These are phyloP conservation scores for Eupithecia vulgata DNA, from an alignment of 2,888 invertebrate genomes.

Conservation along the genomic window DNA sequence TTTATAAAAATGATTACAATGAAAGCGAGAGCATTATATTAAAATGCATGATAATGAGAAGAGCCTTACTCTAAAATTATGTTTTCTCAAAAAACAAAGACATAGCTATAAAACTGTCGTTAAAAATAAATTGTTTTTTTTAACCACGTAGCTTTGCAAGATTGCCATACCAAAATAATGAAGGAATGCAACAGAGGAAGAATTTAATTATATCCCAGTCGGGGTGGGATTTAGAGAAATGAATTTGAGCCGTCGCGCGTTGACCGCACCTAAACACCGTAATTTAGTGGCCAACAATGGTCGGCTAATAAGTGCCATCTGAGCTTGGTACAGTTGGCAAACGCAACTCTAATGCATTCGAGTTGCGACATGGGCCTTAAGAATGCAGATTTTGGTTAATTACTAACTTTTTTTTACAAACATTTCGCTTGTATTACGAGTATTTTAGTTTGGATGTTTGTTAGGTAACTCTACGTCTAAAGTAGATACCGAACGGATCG, in stretches of 20 bases:
- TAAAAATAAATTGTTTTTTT: not conserved
- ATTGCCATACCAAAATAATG: slow-evolving; percentile 60
- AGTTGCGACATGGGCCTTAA: too few species aligned
- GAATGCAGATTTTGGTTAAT: not conserved
- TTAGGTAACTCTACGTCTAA: not conserved
- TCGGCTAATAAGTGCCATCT: slow-evolving; percentile 45
- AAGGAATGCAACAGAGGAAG: slow-evolving; percentile 60
- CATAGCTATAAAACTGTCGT: not conserved
- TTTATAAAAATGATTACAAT: not conserved
- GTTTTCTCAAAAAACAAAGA: not conserved
- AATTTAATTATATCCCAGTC: slow-evolving; percentile 70
- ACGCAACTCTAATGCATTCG: not conserved
- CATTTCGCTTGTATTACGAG: too few species aligned
- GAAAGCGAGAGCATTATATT: not conserved
- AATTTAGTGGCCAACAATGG: slow-evolving; percentile 50
- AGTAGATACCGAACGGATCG: not conserved
- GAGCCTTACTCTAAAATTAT: not conserved
- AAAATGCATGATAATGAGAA: not conserved
- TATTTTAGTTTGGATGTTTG: too few species aligned
- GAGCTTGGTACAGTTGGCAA: slow-evolving; percentile 16
- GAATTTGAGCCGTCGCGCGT: slow-evolving; percentile 51
- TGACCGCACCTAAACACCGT: slow-evolving; percentile 48
- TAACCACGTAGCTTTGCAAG: slow-evolving; percentile 17
- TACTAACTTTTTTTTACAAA: not conserved
- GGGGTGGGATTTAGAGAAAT: slow-evolving; percentile 56